A percentile compares a stretch with the other conserved stretches of the same genome.
phyloP scores from a whole-genome alignment of 2,113 vertebrate genomes.

The Xiphophorus hellerii region DNA sequence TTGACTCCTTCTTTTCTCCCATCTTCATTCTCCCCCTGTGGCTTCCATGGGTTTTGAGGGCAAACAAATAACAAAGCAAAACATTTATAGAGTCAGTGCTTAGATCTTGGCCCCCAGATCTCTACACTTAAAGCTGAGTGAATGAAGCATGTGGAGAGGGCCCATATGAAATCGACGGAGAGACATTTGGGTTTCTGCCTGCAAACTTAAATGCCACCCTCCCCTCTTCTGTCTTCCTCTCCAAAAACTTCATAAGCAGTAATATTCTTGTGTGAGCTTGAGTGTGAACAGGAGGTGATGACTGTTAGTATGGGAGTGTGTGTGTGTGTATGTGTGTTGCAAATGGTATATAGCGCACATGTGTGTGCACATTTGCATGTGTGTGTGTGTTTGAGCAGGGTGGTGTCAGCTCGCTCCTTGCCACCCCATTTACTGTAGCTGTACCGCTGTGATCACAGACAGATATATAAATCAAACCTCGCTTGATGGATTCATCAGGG shows the following conservation, averaged over 20 bases:
- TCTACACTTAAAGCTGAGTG: constrained; percentile 62
- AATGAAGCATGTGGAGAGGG: constrained; percentile 72
- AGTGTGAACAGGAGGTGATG: constrained; percentile 36
- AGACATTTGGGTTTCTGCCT: constrained; percentile 70
- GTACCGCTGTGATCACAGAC: constrained; percentile 99
- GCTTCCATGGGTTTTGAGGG: constrained; percentile 67
- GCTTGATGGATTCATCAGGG: constrained; percentile 99
- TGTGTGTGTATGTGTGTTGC: constrained; percentile 3
- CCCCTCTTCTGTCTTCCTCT: constrained; percentile 65
- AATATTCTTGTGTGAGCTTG: constrained; percentile 45
- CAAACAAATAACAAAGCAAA: constrained; percentile 79
- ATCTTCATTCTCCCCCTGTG: constrained; percentile 63
- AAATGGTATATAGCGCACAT: constrained; percentile 57
- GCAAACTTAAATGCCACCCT: constrained; percentile 78
- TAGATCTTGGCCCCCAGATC: constrained; percentile 64
- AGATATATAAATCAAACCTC: constrained; percentile 99
- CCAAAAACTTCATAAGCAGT: constrained; percentile 69
- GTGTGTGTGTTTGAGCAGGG: constrained; percentile 78
- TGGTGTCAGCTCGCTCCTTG: constrained; percentile 86
- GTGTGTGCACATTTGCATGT: constrained; percentile 60
- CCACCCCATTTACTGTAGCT: constrained; percentile 99
- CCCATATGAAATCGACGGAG: constrained; percentile 60
- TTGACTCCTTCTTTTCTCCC: constrained; percentile 30
- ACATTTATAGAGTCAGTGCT: constrained; percentile 74
- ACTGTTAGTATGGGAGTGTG: constrained; percentile 35